Percentiles rank a stretch among this genome's conserved stretches.
Evolutionary conservation across 2,113 vertebrate genomes (phyloP).

Genomic region (Porphyrio hochstetteri): DNA sequence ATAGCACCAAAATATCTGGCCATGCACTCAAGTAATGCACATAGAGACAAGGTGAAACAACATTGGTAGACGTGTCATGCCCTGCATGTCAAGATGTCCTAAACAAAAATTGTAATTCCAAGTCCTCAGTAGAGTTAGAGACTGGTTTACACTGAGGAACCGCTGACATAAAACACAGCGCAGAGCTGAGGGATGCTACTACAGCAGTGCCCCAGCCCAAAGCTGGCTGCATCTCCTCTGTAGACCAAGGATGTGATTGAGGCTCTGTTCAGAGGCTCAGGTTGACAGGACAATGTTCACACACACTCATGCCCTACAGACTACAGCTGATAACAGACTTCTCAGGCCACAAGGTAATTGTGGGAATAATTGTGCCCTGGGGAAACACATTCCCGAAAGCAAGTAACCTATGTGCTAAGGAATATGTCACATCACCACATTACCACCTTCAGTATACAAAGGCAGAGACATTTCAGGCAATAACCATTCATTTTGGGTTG

Average conservation of each 20-base stretch:
- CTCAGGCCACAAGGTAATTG: background rate
- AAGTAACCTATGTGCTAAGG: rapidly evolving
- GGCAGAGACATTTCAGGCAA: background rate
- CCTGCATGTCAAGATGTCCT: background rate
- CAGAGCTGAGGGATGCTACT: background rate
- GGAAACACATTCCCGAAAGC: background rate
- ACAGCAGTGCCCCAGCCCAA: background rate
- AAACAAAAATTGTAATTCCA: background rate
- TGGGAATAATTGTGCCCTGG: background rate
- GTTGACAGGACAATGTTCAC: background rate
- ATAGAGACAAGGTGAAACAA: background rate
- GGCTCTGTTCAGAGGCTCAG: background rate
- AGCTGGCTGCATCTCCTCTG: background rate
- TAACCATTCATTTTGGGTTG: background rate
- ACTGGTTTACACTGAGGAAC: background rate
- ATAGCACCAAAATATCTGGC: background rate
- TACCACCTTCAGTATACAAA: background rate
- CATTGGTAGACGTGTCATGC: background rate
- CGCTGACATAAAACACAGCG: rapidly evolving
- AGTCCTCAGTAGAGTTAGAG: background rate
- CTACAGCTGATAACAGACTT: background rate
- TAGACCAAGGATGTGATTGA: rapidly evolving
- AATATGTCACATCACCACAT: rapidly evolving
- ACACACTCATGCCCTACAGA: rapidly evolving
- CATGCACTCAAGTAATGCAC: background rate